Base-by-base conservation (phyloP, 2,113 vertebrate species). In the Sardina pilchardus region DNA sequence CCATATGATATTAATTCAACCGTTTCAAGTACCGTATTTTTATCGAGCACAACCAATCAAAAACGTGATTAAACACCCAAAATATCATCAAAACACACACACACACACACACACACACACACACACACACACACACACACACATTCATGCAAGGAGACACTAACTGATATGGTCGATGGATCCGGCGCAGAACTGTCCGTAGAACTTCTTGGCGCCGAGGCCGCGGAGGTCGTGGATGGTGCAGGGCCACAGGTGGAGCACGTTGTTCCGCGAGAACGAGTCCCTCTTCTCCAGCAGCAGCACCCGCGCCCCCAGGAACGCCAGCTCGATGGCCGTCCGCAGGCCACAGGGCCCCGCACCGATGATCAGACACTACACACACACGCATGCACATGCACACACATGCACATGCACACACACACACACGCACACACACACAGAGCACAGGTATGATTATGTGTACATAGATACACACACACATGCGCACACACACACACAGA, bases 101-200 rank as follows among this genome's bases (percentile, higher is more conserved):
- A 59, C 21, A 21, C 48, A 16, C 48, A 50, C 48, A 83, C 59
- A 14, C 36, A 59, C 6, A 59, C 43, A 82, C 16, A 8, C 42
- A n/a, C 19, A 45, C 42, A 82, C 24, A 82, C 42, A 47, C 21
- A 47, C 81, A 82, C 19, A 45, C 42, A 81, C 44, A 82, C 75
- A 42, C 1, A 47, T 9, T 81, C 45, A 24, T 4, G 42, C n/a
- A n/a, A 2, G 7, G 16, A 0, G 87, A 91, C 87, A 95, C 97
- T 97, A 89, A 99, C 98, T 99, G 93, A 99, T 99, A 36, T 99
- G 98, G 91, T 99, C 97, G 0, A 99, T 99, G 90, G 98, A 95
- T 82, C 98, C 97, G 0, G 97, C 97, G 24, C 98, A 98, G 94
- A 99, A 99, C 90, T 97, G 99, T 53, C 98, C 98, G 0, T 98